Conservation (phyloP, 2,888 invertebrate genomes). For the Taphrorychus bicolor region DNA sequence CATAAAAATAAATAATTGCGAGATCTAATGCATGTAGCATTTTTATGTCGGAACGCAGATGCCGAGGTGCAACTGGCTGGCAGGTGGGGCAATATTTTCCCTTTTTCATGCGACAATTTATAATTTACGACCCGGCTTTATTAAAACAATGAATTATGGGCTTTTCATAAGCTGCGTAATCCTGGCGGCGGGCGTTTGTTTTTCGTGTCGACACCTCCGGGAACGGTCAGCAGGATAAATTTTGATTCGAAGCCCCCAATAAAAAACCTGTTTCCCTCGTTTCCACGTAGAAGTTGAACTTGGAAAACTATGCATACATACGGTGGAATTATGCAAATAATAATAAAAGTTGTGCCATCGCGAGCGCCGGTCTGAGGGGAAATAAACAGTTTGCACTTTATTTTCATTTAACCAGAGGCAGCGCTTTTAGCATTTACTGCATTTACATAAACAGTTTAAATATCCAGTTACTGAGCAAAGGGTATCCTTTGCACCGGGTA, state of each 20-base stretch:
- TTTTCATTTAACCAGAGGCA: conserved; percentile 11
- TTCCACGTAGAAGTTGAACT: background rate
- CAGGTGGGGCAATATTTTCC: conserved; percentile 18
- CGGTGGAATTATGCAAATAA: conserved; percentile 7
- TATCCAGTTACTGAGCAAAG: conserved; percentile 1
- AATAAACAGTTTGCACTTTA: conserved; percentile 13
- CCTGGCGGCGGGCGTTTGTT: background rate
- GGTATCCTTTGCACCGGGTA: background rate
- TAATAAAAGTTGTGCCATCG: conserved; percentile 2
- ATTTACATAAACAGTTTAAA: conserved; percentile 12
- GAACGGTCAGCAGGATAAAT: background rate
- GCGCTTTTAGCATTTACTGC: background rate
- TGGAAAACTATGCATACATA: conserved; percentile 6
- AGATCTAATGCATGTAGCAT: conserved; percentile 3
- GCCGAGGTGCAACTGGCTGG: conserved; percentile 6
- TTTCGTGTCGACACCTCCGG: background rate
- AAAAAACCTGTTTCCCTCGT: background rate
- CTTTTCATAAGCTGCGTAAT: conserved; percentile 6
- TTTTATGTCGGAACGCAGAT: conserved; percentile 13
- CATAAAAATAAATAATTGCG: conserved; percentile 9
- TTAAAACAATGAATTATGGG: conserved; percentile 31
- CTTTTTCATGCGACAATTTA: conserved; percentile 27
- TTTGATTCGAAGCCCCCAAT: background rate
- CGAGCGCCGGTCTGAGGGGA: background rate
- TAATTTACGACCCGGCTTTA: conserved; percentile 31